Percentiles rank a stretch among this genome's conserved stretches.
Conservation (phyloP, 2,797 vertebrate genomes). For the Pseudotriccus pelzelni region DNA sequence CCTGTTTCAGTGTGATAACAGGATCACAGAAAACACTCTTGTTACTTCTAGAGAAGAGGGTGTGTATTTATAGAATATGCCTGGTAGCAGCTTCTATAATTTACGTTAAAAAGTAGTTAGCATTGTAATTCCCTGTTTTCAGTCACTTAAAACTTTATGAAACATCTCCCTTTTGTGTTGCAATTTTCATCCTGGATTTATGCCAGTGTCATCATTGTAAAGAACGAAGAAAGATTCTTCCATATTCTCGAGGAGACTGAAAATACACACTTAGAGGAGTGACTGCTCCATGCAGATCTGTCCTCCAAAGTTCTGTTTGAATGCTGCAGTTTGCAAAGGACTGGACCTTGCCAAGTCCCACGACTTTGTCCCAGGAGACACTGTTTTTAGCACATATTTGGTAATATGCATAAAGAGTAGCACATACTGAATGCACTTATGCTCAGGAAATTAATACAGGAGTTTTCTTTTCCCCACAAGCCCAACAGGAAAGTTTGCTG, state of each 20-base stretch:
- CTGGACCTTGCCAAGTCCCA: neutral
- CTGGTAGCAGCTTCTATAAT: conserved; percentile 33
- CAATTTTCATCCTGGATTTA: neutral
- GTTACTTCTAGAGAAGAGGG: neutral
- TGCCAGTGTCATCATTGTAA: neutral
- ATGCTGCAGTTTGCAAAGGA: neutral
- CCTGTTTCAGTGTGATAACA: conserved; percentile 37
- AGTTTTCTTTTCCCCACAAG: accelerated
- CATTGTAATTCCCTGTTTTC: conserved; percentile 24
- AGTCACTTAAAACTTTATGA: neutral
- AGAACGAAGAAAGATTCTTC: neutral
- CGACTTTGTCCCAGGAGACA: neutral
- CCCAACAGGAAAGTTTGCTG: neutral
- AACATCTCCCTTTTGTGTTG: neutral
- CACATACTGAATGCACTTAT: neutral
- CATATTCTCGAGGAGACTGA: neutral
- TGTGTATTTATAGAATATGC: conserved; percentile 31
- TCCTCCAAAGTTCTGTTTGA: neutral
- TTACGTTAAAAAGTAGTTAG: neutral
- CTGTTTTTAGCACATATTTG: neutral
- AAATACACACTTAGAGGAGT: neutral
- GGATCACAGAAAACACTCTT: conserved; percentile 26
- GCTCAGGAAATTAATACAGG: neutral
- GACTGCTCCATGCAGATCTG: neutral
- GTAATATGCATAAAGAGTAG: neutral